phyloP scores from a whole-genome alignment of 2,888 invertebrate species.

The Micoletzkya japonica region DNA sequence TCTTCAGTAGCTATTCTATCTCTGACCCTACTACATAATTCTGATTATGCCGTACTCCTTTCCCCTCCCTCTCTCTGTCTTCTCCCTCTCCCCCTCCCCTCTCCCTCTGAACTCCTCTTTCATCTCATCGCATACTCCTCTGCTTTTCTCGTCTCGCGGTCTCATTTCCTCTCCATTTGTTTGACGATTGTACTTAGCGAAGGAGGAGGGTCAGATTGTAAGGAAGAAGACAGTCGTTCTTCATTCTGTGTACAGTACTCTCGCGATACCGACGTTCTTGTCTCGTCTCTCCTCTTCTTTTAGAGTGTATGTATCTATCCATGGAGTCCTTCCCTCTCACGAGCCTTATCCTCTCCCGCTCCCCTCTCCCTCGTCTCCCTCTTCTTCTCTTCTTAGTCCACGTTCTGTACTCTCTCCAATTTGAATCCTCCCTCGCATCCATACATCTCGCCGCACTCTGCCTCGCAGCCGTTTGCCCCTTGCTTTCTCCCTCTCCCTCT shows the following conservation, averaged over 20 bases:
- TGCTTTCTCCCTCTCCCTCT: slow-evolving; percentile 7
- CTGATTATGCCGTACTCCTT: too few species aligned
- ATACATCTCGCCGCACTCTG: slow-evolving; percentile 10
- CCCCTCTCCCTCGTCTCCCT: not conserved
- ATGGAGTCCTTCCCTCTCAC: too few species aligned
- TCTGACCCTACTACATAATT: too few species aligned
- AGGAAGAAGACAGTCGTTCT: too few species aligned
- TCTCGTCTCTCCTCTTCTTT: too few species aligned
- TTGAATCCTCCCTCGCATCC: slow-evolving; percentile 25
- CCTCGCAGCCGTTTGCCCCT: too few species aligned
- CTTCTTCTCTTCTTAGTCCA: not conserved
- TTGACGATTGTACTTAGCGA: too few species aligned
- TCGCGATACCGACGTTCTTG: too few species aligned
- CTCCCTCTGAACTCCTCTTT: not conserved
- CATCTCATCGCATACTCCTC: not conserved
- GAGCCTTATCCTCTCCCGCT: slow-evolving; percentile 7
- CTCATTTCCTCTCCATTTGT: not conserved
- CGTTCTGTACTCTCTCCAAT: slow-evolving; percentile 3
- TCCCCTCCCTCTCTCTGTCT: slow-evolving; percentile 14
- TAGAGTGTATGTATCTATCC: too few species aligned
- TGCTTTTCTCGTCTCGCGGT: not conserved
- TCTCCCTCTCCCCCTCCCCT: not conserved
- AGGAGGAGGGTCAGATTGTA: too few species aligned
- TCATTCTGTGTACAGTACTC: too few species aligned
- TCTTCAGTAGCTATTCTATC: too few species aligned